A percentile compares a stretch with the other conserved stretches of the same genome.
Evolutionary conservation across 2,888 invertebrate species (phyloP).

Genomic region (Dryocosmus kuriphilus): DNA sequence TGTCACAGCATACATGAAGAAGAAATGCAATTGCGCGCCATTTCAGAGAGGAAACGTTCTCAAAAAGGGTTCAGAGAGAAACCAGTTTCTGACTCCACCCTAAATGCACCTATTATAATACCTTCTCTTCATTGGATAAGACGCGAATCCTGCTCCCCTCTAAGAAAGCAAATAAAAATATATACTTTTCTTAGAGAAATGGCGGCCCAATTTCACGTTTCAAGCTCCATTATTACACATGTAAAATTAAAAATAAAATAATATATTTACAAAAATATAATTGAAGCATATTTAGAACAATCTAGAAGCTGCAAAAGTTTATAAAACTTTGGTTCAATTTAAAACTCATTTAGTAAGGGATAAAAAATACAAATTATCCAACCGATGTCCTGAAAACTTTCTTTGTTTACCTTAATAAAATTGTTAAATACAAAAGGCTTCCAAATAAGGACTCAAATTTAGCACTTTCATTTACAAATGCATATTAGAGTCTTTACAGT

Average conservation of each 20-base stretch:
- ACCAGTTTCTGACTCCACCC: conserved; percentile 66
- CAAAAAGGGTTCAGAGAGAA: conserved; percentile 45
- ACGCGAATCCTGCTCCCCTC: conserved; percentile 10
- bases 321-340: not conserved
- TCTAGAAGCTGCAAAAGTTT: conserved; percentile 4
- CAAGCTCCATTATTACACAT: not conserved
- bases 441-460: not conserved
- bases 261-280: not conserved
- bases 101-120: conserved; percentile 35
- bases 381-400: too few relatives aligned
- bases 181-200: not conserved
- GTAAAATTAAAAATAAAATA: not conserved
- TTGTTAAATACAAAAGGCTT: not conserved
- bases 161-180: conserved; percentile 20
- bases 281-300: not conserved
- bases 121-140: conserved; percentile 27
- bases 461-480: too few relatives aligned
- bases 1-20: not conserved
- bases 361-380: too few relatives aligned
- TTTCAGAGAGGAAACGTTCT: not conserved
- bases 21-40: not conserved
- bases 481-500: not conserved
- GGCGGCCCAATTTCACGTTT: not conserved
- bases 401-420: too few relatives aligned
- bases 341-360: not conserved